A percentile compares a stretch with the other conserved stretches of the same genome.
These are phyloP conservation scores for Toxotes chatareus DNA, from an alignment of 2,113 vertebrate genomes.

Conservation along the genomic window DNA sequence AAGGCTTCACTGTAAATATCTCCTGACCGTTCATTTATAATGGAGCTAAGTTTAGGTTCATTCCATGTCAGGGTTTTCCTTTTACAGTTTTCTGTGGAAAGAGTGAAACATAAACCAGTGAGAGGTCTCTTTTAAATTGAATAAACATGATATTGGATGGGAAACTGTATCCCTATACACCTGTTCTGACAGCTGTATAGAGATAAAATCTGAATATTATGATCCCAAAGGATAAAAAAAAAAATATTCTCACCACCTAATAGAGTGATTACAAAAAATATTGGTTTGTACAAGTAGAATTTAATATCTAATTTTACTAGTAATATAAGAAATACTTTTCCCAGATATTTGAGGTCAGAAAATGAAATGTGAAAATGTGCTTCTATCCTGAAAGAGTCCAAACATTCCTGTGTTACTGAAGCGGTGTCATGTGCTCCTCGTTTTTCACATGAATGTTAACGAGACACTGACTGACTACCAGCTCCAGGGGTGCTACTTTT, in stretches of 20 bases:
- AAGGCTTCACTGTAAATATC: conserved; percentile 22
- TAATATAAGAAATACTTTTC: neutral
- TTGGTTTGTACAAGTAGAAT: too few relatives aligned
- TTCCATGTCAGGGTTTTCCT: neutral
- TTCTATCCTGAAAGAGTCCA: conserved; percentile 1
- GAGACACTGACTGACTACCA: conserved; percentile 11
- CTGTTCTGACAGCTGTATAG: neutral
- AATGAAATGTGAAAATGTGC: neutral
- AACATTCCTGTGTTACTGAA: conserved; percentile 15
- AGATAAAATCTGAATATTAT: neutral
- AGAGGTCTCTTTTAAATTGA: neutral
- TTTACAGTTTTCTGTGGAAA: neutral
- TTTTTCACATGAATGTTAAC: conserved; percentile 24
- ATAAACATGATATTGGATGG: neutral
- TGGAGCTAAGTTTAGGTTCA: neutral
- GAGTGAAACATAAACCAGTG: neutral
- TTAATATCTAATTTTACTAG: too few relatives aligned
- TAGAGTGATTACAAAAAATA: neutral
- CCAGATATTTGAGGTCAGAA: neutral
- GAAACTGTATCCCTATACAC: neutral
- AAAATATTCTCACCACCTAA: neutral
- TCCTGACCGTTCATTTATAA: conserved; percentile 1
- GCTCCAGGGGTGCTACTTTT: conserved; percentile 8
- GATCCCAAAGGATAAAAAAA: conserved; percentile 4
- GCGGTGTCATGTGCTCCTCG: neutral